Base-by-base conservation (phyloP, 1,140 invertebrate genomes). In the Myzus persicae region DNA sequence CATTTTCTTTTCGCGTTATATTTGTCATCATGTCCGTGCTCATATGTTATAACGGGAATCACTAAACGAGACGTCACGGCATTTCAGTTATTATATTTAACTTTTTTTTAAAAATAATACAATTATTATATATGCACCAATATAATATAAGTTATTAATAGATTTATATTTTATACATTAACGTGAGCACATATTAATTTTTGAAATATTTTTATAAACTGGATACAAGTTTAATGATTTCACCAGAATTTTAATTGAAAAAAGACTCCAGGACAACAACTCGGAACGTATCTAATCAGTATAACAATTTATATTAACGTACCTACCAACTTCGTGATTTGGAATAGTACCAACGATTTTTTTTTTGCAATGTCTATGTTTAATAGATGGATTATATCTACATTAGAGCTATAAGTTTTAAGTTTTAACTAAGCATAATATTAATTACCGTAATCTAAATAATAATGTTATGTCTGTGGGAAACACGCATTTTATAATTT, bases 21-120 rank as follows among this genome's bases (percentile, higher is more conserved):
- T 67, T 90, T 90, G 51, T 90, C 51, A 26, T 90, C 38, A 36
- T 67, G 89, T 90, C 51, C n/a, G 26, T 89, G 46, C 44, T 89
- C 87, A 38, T 59, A 90, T 90, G 54, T 42, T 42, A 90, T 90
- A 90, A 90, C 89, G 89, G 89, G 46, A 44, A 89, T 89, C 22
- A 38, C 6, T 90, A 90, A 90, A 90, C 38, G 89, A 67, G 42
- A 67, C 89, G 89, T 42, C 54, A 90, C 54, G 54, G 38, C 51
- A 67, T 90, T 67, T 90, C 89, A 42, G 51, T 67, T 59, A 67
- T 59, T 90, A 40, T 88, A 88, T 40, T 44, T 51, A 51, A 38
- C 22, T 24, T 87, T 87, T 44, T 44, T 31, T 44, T 24, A 38
- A n/a, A n/a, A n/a, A 38, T 38, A 85, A 85, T 42, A 85, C 24